These are phyloP conservation scores for Dicrurus megarhynchus DNA, from an alignment of 2,113 vertebrate genomes.

Conservation along the genomic window DNA sequence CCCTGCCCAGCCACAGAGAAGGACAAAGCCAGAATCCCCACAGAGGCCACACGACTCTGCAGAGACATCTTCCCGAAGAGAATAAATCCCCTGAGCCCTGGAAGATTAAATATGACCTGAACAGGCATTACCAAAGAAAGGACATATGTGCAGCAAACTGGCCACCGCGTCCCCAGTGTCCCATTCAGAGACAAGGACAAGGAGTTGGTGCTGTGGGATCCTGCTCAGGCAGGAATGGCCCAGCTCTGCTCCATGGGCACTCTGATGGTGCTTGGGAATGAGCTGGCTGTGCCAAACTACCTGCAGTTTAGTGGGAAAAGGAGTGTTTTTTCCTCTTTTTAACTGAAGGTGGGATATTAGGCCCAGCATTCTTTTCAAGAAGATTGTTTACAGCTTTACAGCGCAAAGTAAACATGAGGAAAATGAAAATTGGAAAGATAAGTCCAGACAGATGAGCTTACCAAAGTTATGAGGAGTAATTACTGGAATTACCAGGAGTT, in stretches of 20 bases:
- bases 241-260: neutral
- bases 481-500: neutral
- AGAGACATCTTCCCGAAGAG: neutral
- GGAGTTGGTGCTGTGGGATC: neutral
- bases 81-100: neutral
- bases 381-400: neutral
- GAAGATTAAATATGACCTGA: neutral
- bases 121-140: neutral
- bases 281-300: neutral
- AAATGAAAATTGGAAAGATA: neutral
- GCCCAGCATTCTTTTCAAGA: neutral
- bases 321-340: neutral
- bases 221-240: neutral
- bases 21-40: neutral
- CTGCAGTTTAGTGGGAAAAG: neutral
- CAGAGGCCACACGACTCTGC: neutral
- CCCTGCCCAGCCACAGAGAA: neutral
- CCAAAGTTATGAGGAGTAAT: neutral
- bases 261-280: accelerated
- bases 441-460: neutral
- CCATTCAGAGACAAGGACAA: accelerated
- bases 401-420: neutral
- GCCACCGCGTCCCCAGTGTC: accelerated
- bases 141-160: neutral
- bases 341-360: neutral